These are phyloP conservation scores for Cyanoliseus patagonus DNA, from an alignment of 2,113 vertebrate genomes.

Conservation along the genomic window DNA sequence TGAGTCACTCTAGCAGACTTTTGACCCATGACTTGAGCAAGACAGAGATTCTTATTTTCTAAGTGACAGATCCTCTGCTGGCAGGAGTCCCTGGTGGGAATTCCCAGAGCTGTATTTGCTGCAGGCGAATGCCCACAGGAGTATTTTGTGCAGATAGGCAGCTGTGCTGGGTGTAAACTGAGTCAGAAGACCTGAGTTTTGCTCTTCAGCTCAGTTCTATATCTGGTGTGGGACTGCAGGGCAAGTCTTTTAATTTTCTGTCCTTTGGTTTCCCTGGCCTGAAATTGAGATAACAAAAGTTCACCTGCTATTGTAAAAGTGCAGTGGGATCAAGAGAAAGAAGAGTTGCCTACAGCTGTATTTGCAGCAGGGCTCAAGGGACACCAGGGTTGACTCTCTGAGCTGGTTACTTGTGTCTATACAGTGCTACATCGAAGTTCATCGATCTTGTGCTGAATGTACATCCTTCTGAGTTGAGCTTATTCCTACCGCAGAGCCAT, in stretches of 20 bases:
- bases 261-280: not conserved
- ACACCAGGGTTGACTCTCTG: not conserved
- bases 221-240: not conserved
- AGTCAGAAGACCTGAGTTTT: not conserved
- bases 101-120: not conserved
- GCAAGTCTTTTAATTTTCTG: not conserved
- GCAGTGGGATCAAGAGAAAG: not conserved
- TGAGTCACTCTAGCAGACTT: not conserved
- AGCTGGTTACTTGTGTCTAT: not conserved
- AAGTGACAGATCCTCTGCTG: not conserved
- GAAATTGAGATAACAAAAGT: not conserved
- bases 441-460: accelerated
- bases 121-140: not conserved
- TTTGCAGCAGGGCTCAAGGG: not conserved
- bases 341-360: not conserved
- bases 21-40: not conserved
- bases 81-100: not conserved
- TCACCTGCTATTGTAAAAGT: not conserved
- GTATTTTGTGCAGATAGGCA: not conserved
- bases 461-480: not conserved
- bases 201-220: not conserved
- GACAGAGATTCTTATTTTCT: not conserved
- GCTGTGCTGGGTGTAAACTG: not conserved
- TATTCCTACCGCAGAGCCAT: not conserved
- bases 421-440: not conserved